Evolutionary conservation across 2,113 vertebrate species (phyloP).

Genomic region (Daubentonia madagascariensis): DNA sequence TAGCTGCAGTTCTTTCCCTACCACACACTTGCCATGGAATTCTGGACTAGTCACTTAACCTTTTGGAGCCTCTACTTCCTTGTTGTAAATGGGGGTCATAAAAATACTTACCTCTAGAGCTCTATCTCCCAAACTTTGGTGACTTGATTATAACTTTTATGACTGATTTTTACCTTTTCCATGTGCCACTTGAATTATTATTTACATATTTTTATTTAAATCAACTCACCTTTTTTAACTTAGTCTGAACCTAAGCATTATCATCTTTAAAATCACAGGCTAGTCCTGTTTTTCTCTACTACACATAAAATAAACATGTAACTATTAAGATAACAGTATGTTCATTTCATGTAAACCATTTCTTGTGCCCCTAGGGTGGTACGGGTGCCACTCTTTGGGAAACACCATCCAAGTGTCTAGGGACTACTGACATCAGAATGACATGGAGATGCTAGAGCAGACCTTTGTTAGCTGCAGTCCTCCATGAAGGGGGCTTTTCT

Average conservation of each 20-base stretch:
- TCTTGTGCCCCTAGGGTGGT: neutral
- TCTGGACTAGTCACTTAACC: neutral
- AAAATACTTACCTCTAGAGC: neutral
- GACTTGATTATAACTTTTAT: neutral
- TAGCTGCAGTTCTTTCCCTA: neutral
- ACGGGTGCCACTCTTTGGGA: neutral
- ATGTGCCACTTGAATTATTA: neutral
- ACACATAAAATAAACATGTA: neutral
- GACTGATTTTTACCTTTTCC: neutral
- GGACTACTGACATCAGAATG: neutral
- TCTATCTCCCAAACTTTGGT: neutral
- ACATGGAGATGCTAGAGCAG: neutral
- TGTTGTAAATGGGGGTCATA: neutral
- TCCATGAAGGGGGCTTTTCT: neutral
- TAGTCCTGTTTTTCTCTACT: neutral
- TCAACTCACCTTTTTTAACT: neutral
- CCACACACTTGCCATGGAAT: too few relatives aligned
- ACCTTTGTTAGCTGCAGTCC: neutral
- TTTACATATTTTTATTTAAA: conserved; percentile 34
- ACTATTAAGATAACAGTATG: neutral
- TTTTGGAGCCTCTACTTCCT: neutral
- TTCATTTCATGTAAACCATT: neutral
- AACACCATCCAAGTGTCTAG: neutral
- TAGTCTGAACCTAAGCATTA: neutral
- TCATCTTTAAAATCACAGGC: conserved; percentile 5